These are phyloP conservation scores for Sternarchorhynchus goeldii DNA, from an alignment of 2,797 vertebrate species.

Conservation along the genomic window DNA sequence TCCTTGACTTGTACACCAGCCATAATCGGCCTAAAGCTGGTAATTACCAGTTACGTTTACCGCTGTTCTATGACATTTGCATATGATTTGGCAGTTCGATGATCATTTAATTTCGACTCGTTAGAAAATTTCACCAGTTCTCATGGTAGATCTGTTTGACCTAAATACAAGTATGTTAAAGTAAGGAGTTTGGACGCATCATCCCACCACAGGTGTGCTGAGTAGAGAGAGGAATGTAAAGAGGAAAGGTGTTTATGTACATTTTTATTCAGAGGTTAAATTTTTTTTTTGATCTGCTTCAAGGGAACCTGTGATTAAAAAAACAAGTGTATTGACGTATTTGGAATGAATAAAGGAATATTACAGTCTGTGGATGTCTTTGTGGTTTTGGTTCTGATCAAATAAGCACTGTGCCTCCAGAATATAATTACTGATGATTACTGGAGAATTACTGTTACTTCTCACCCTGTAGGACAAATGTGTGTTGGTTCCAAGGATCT, in stretches of 20 bases:
- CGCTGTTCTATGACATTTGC: neutral
- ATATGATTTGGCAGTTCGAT: neutral
- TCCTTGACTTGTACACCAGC: neutral
- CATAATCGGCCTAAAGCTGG: neutral
- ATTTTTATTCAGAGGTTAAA: slow-evolving; percentile 24
- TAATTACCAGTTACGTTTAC: neutral
- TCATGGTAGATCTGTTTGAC: neutral
- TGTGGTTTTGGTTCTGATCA: neutral
- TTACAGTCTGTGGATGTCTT: slow-evolving; percentile 17
- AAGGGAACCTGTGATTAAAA: slow-evolving; percentile 2
- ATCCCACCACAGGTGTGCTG: slow-evolving; percentile 17
- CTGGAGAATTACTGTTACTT: too few relatives aligned
- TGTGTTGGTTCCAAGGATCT: too few relatives aligned
- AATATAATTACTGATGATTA: too few relatives aligned
- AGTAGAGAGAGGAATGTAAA: slow-evolving; percentile 24
- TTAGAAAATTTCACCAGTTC: neutral
- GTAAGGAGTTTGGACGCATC: neutral
- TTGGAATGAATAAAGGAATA: slow-evolving; percentile 47
- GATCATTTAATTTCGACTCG: neutral
- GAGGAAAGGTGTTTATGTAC: neutral
- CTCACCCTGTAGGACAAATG: too few relatives aligned
- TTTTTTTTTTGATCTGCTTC: neutral
- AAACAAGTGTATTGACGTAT: slow-evolving; percentile 28
- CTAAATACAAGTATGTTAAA: neutral
- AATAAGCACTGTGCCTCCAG: neutral